Evolutionary conservation across 64 coral and sea anemone genomes (phyloP).

Genomic region (Astreopora myriophthalma): DNA sequence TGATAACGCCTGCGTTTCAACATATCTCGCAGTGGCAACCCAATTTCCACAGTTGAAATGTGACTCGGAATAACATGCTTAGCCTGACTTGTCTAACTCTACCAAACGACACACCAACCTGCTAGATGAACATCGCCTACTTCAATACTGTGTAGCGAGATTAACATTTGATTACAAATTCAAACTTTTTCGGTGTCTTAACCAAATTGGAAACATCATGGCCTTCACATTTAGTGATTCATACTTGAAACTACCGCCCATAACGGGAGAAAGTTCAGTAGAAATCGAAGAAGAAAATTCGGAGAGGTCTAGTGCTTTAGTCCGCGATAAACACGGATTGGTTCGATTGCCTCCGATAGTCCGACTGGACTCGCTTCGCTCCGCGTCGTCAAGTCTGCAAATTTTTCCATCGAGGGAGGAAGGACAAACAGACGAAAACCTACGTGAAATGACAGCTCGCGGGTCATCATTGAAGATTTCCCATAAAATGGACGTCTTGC

Average conservation of each 20-base stretch:
- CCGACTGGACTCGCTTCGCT: slow-evolving; percentile 67
- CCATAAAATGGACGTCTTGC: background rate
- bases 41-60: background rate
- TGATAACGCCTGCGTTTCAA: background rate
- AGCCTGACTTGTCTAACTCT: too few relatives aligned
- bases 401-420: background rate
- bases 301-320: slow-evolving; percentile 44
- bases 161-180: background rate
- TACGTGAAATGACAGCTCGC: background rate
- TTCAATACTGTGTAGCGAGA: background rate
- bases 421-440: background rate
- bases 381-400: background rate
- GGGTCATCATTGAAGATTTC: background rate
- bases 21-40: background rate
- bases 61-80: too few relatives aligned
- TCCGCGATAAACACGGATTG: slow-evolving; percentile 79
- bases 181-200: background rate
- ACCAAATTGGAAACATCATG: slow-evolving; percentile 15
- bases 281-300: slow-evolving; percentile 17
- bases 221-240: slow-evolving; percentile 42
- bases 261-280: slow-evolving; percentile 22
- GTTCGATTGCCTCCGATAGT: slow-evolving; percentile 86
- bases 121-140: background rate
- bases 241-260: slow-evolving; percentile 64
- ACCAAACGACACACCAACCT: background rate